These are phyloP conservation scores for Trichomycterus rosablanca DNA, from an alignment of 2,113 vertebrate species.

Conservation along the genomic window DNA sequence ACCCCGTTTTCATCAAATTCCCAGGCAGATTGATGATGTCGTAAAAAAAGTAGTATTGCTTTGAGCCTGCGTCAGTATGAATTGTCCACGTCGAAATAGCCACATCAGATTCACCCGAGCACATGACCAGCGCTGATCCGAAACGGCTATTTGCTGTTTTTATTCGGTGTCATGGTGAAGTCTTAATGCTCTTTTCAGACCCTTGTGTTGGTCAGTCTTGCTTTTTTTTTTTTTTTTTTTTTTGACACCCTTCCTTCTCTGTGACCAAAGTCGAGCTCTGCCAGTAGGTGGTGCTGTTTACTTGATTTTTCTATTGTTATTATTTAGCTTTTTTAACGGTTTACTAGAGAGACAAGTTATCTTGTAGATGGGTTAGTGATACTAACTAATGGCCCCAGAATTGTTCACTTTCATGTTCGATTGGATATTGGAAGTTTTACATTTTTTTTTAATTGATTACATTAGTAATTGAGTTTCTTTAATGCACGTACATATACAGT, in stretches of 20 bases:
- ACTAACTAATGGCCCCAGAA: slow-evolving; percentile 38
- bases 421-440: slow-evolving; percentile 32
- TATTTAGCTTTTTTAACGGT: slow-evolving; percentile 41
- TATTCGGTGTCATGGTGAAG: too few relatives aligned
- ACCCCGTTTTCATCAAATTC: not conserved
- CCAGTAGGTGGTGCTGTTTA: slow-evolving; percentile 70
- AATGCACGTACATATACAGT: slow-evolving; percentile 9
- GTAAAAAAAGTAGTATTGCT: slow-evolving; percentile 23
- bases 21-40: not conserved
- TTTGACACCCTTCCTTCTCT: slow-evolving; percentile 40
- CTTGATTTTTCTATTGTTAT: slow-evolving; percentile 59
- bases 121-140: too few relatives aligned
- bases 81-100: not conserved
- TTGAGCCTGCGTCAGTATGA: slow-evolving; percentile 6
- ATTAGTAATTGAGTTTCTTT: not conserved
- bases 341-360: slow-evolving; percentile 48
- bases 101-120: slow-evolving; percentile 12
- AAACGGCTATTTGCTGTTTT: too few relatives aligned
- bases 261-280: slow-evolving; percentile 73
- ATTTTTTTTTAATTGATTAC: not conserved
- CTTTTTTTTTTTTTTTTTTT: not conserved
- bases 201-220: not conserved
- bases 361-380: slow-evolving; percentile 39
- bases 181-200: slow-evolving; percentile 17
- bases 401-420: slow-evolving; percentile 46